A percentile compares a stretch with the other conserved stretches of the same genome.
phyloP scores from a whole-genome alignment of 2,888 invertebrate species.

The Amblyjoppa fuscipennis region DNA sequence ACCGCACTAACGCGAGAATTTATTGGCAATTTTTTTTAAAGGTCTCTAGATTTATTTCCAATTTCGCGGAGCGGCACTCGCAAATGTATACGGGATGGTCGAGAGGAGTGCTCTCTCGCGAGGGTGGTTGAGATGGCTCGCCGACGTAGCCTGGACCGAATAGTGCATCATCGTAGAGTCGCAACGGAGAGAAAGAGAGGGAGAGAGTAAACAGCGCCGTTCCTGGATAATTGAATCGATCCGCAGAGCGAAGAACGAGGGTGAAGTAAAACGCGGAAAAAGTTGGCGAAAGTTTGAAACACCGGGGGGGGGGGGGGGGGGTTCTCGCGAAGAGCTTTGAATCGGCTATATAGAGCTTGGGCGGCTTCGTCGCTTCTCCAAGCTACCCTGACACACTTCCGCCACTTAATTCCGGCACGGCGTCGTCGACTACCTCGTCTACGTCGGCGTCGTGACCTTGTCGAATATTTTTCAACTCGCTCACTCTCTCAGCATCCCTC shows the following conservation, averaged over 20 bases:
- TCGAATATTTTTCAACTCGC: slow-evolving; percentile 65
- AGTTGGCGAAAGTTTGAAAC: slow-evolving; percentile 59
- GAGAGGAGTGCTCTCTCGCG: slow-evolving; percentile 24
- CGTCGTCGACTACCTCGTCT: slow-evolving; percentile 54
- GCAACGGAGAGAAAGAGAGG: slow-evolving; percentile 4
- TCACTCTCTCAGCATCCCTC: slow-evolving; percentile 15
- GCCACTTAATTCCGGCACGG: slow-evolving; percentile 64
- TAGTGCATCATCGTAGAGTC: slow-evolving; percentile 42
- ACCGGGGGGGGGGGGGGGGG: not conserved
- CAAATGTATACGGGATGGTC: slow-evolving; percentile 14
- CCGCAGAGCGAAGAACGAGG: slow-evolving; percentile 53
- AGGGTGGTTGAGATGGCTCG: slow-evolving; percentile 7
- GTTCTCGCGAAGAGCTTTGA: slow-evolving; percentile 21
- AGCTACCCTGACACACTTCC: slow-evolving; percentile 67
- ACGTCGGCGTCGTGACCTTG: slow-evolving; percentile 61
- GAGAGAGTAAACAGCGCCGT: slow-evolving; percentile 65
- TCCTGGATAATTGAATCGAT: slow-evolving; percentile 73
- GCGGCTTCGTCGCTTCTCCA: slow-evolving; percentile 24
- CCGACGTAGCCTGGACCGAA: not conserved
- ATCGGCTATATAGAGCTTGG: not conserved
- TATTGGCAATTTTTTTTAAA: slow-evolving; percentile 84
- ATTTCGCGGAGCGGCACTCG: slow-evolving; percentile 71
- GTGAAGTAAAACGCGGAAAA: slow-evolving; percentile 34
- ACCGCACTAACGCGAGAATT: slow-evolving; percentile 81
- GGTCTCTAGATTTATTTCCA: slow-evolving; percentile 82